Evolutionary conservation across 2,113 vertebrate genomes (phyloP).

Genomic region (Bos taurus): ARS-UCD2.0 NC_037343.1:24847501-24848000

Average conservation of each 20-base stretch:
- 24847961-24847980: not conserved
- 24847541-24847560: not conserved
- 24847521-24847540: not conserved
- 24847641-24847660: not conserved
- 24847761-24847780: too few species aligned
- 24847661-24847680: not conserved
- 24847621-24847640: not conserved
- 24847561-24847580: not conserved
- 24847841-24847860: not conserved
- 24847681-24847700: not conserved
- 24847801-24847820: rapidly evolving
- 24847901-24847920: not conserved
- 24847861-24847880: not conserved
- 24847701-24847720: not conserved
- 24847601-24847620: not conserved
- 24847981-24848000: not conserved
- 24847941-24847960: not conserved
- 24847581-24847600: not conserved
- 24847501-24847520: not conserved
- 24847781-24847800: not conserved
- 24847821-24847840: too few species aligned
- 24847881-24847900: not conserved
- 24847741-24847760: not conserved
- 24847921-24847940: not conserved
- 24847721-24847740: not conserved